Evolutionary conservation across 2,797 vertebrate species (phyloP), one percentile per base, ranked within the genome.

Genomic region (Pangasius krempfi): DNA sequence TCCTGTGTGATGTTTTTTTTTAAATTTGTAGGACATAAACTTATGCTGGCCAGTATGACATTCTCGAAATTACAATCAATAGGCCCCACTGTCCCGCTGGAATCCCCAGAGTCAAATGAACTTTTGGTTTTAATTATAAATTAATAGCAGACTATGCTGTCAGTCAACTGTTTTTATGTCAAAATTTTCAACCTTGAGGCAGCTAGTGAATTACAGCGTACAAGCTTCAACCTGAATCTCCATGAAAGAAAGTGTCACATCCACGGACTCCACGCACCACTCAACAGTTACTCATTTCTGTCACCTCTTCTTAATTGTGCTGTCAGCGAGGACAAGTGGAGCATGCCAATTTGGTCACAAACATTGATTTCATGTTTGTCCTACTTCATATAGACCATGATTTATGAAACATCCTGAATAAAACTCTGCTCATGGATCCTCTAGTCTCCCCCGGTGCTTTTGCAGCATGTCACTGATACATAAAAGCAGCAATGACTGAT

Each of bases 71-170:
- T 87, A 81, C 87, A 89, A 66, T 88, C 82, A 87, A 91, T 89
- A 86, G 12, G 37, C 91, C 70, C 54, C 22, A 25, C 70, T 82
- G 84, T 64, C 70, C 50, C 78, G 50, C 58, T 54, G 25, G 62
- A 89, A 81, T 54, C 52, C 68, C n/a, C 25, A 16, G 76, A 84
- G 85, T 78, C 72, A 81, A 87, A 80, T 87, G 37, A 84, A 84
- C 84, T 86, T 89, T 89, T 88, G 40, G 7, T 13, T 84, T 66
- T 84, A 66, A 84, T 66, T 84, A 84, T 50, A 66, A 89, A 90
- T 89, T 88, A 90, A 88, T 87, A 76, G 90, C 85, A 88, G 78
- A 78, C 56, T 47, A 85, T 82, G 88, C 83, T 82, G 88, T 89
- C 87, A 92, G 54, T 89, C 89, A 89, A 22, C 50, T 58, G 87